Conservation (phyloP, 2,113 vertebrate species). For the Thinocorus orbignyianus region DNA sequence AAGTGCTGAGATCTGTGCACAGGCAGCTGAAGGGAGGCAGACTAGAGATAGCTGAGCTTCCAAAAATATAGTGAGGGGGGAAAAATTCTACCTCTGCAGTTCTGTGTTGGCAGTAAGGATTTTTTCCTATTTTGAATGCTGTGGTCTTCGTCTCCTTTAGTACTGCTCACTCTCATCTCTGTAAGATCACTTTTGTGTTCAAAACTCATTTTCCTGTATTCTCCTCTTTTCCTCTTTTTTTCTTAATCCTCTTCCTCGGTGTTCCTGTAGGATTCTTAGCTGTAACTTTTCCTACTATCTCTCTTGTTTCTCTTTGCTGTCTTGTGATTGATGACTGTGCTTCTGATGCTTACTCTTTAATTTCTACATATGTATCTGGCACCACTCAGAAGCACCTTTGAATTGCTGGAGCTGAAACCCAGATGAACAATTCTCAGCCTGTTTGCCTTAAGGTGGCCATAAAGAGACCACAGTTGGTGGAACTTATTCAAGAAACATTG, state of each 20-base stretch:
- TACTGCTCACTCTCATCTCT: not conserved
- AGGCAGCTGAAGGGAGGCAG: not conserved
- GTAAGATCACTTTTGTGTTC: not conserved
- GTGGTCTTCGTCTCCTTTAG: not conserved
- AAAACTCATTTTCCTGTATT: not conserved
- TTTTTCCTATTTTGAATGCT: rapidly evolving
- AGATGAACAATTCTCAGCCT: not conserved
- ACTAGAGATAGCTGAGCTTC: not conserved
- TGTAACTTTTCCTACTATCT: not conserved
- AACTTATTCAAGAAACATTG: not conserved
- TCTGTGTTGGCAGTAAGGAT: not conserved
- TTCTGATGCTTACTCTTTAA: not conserved
- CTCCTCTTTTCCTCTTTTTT: too few species aligned
- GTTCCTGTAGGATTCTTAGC: not conserved
- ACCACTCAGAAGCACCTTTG: not conserved
- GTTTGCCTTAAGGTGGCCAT: not conserved
- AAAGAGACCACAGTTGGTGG: not conserved
- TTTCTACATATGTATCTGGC: not conserved
- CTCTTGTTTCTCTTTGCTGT: not conserved
- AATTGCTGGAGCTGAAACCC: not conserved
- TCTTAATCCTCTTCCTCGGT: not conserved
- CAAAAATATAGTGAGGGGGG: not conserved
- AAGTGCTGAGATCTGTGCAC: not conserved
- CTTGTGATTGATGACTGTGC: not conserved
- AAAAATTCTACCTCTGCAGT: not conserved